These are phyloP conservation scores for Caenorhabditis virilis DNA, from an alignment of 2,888 invertebrate species.

Conservation along the genomic window DNA sequence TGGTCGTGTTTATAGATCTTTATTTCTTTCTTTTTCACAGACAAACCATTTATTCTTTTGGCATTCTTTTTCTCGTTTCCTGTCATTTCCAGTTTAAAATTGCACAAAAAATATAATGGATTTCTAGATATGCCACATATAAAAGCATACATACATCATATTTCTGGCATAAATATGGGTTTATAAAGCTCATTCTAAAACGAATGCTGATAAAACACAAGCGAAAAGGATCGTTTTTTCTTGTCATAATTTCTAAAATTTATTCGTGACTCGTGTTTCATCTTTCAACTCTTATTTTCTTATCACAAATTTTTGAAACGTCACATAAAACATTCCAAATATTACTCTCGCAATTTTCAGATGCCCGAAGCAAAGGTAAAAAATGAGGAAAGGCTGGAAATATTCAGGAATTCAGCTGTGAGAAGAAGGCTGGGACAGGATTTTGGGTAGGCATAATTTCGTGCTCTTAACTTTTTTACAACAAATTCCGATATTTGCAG, in stretches of 20 bases:
- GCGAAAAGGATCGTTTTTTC: not conserved
- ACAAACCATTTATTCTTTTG: not conserved
- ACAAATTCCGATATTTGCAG: too few species aligned
- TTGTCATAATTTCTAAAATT: not conserved
- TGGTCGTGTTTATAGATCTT: too few species aligned
- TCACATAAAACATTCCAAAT: too few species aligned
- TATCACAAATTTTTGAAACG: too few species aligned
- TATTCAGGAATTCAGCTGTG: not conserved
- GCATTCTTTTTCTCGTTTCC: not conserved
- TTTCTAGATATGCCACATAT: too few species aligned
- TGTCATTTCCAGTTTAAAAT: not conserved
- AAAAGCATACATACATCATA: not conserved
- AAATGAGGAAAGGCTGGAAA: not conserved
- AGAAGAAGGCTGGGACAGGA: constrained; percentile 20
- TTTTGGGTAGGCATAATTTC: constrained; percentile 21
- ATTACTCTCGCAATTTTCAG: not conserved
- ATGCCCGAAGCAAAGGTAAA: not conserved
- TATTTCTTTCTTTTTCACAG: not conserved
- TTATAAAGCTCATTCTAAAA: not conserved
- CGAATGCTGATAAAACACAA: too few species aligned
- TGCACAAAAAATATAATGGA: too few species aligned
- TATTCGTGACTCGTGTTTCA: not conserved
- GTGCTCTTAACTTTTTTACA: not conserved
- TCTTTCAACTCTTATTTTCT: not conserved
- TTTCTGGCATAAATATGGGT: not conserved